phyloP scores from a whole-genome alignment of 2,888 invertebrate species.

The Gerosis bhagava region DNA sequence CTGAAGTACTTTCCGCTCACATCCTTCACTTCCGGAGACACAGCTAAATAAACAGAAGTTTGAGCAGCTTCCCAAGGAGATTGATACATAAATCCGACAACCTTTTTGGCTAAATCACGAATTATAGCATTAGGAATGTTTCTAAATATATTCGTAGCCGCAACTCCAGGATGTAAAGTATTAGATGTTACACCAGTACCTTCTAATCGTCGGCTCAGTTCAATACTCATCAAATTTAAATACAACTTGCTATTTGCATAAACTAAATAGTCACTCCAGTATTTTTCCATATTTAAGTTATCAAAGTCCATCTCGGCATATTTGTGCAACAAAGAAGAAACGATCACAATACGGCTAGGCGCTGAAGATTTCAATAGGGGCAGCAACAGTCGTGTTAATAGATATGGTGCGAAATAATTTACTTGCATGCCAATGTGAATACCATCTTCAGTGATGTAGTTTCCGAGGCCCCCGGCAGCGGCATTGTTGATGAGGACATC shows the following conservation, averaged over 20 bases:
- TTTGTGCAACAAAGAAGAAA: conserved; percentile 83
- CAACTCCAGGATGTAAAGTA: conserved; percentile 87
- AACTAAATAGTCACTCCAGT: conserved; percentile 74
- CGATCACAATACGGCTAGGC: conserved; percentile 84
- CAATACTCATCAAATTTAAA: conserved; percentile 83
- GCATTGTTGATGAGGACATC: conserved; percentile 84
- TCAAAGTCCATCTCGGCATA: conserved; percentile 70
- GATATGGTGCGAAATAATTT: conserved; percentile 88
- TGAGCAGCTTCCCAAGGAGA: conserved; percentile 85
- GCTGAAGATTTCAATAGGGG: conserved; percentile 79
- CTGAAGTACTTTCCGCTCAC: conserved; percentile 86
- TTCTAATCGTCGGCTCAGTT: conserved; percentile 81
- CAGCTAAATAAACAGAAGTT: conserved; percentile 82
- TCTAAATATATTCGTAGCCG: conserved; percentile 84
- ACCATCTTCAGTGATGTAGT: conserved; percentile 83
- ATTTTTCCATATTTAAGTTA: conserved; percentile 75
- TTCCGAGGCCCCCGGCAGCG: conserved; percentile 72
- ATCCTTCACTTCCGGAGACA: conserved; percentile 79
- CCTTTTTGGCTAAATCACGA: conserved; percentile 46
- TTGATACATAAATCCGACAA: conserved; percentile 73
- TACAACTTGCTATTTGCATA: conserved; percentile 83
- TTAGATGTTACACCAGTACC: conserved; percentile 86
- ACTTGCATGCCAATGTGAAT: conserved; percentile 87
- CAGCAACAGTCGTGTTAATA: conserved; percentile 84
- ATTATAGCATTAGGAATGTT: conserved; percentile 76